phyloP scores from a whole-genome alignment of 2,888 invertebrate species.

The Masnerella sp. region DNA sequence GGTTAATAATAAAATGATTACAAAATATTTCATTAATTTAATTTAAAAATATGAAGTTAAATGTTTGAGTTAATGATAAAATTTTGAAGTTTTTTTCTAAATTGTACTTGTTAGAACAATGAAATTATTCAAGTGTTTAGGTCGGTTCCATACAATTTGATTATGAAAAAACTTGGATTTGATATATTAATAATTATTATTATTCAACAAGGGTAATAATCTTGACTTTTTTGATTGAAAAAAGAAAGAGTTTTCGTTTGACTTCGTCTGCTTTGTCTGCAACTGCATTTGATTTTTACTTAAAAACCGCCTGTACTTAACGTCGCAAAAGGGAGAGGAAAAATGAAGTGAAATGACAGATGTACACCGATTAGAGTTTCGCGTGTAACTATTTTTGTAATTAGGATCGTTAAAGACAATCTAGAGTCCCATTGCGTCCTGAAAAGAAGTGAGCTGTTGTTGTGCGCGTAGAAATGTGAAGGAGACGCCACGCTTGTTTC shows the following conservation, averaged over 20 bases:
- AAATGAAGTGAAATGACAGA: constrained; percentile 7
- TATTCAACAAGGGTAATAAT: too few species aligned
- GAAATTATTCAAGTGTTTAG: too few species aligned
- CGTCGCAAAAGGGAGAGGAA: constrained; percentile 24
- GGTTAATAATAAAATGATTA: too few species aligned
- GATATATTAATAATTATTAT: too few species aligned
- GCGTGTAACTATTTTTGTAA: constrained; percentile 64
- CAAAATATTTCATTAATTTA: too few species aligned
- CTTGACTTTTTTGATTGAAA: too few species aligned
- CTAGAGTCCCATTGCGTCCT: constrained; percentile 71
- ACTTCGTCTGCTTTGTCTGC: background rate
- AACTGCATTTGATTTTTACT: constrained; percentile 24
- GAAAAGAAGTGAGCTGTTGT: constrained; percentile 58
- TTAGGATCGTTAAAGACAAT: constrained; percentile 70
- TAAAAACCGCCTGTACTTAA: constrained; percentile 54
- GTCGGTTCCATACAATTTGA: too few species aligned
- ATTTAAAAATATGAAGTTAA: too few species aligned
- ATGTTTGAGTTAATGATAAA: too few species aligned
- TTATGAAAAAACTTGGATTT: too few species aligned
- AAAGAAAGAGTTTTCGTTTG: background rate
- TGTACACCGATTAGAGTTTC: constrained; percentile 39
- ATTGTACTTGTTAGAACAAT: too few species aligned
- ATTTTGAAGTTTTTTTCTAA: too few species aligned
- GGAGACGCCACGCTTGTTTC: constrained; percentile 27
- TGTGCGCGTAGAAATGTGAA: constrained; percentile 51